These are phyloP conservation scores for Callyntrura guangdongensis DNA, from an alignment of 2,888 invertebrate genomes.

Conservation along the genomic window DNA sequence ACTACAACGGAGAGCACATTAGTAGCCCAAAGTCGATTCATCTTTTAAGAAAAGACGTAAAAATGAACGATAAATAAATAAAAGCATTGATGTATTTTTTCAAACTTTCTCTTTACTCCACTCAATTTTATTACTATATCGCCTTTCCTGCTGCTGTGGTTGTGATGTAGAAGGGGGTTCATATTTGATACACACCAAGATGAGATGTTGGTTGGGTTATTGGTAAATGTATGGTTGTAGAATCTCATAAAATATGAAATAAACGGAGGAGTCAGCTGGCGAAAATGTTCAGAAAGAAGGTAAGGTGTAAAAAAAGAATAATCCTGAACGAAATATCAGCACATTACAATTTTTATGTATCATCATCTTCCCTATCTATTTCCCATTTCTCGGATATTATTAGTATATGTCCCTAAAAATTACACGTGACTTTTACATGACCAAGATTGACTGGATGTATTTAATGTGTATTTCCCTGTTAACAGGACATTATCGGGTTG, in stretches of 20 bases:
- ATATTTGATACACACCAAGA: background rate
- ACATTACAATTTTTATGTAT: background rate
- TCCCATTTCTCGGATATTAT: slow-evolving; percentile 12
- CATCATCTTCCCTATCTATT: background rate
- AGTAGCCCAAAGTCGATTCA: background rate
- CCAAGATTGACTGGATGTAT: too few relatives aligned
- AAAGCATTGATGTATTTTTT: slow-evolving; percentile 4
- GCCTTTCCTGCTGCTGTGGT: background rate
- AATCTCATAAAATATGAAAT: slow-evolving; percentile 14
- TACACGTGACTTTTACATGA: too few relatives aligned
- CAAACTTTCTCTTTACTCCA: background rate
- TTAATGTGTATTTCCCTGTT: too few relatives aligned
- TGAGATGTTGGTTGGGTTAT: background rate
- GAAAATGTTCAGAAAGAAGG: slow-evolving; percentile 30
- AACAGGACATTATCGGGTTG: too few relatives aligned
- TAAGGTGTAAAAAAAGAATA: background rate
- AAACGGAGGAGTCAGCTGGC: slow-evolving; percentile 45
- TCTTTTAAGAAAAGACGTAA: slow-evolving; percentile 43
- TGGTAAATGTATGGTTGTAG: background rate
- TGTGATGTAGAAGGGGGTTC: background rate
- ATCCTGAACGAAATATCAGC: slow-evolving; percentile 46
- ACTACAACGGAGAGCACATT: background rate
- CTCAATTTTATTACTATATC: background rate
- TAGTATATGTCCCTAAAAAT: background rate
- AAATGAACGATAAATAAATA: slow-evolving; percentile 50